Evolutionary conservation across 1,140 invertebrate genomes (phyloP).

Genomic region (Pogonognathellus flavescens): DNA sequence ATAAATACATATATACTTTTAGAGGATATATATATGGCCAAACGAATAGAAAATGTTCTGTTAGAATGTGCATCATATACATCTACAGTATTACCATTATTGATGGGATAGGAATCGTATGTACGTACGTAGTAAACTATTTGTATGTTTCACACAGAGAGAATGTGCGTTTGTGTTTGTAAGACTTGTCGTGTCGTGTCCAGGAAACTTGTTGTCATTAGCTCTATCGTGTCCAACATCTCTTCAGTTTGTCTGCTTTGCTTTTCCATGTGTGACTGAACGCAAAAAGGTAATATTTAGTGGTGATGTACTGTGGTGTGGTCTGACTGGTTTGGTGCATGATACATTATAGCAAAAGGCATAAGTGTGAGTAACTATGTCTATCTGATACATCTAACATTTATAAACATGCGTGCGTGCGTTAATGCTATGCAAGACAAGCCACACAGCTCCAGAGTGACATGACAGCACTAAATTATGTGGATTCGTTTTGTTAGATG

Average conservation of each 20-base stretch:
- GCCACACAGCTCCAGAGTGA: neutral
- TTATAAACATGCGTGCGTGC: constrained; percentile 9
- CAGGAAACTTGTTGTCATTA: constrained; percentile 49
- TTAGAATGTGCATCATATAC: neutral
- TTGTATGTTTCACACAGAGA: neutral
- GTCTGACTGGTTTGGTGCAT: neutral
- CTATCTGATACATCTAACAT: neutral
- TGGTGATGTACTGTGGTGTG: neutral
- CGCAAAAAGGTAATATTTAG: neutral
- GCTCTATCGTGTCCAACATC: constrained; percentile 42
- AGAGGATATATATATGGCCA: neutral
- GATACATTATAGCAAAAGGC: neutral
- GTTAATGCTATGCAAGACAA: constrained; percentile 12
- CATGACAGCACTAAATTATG: constrained; percentile 50
- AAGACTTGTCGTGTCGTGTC: constrained; percentile 32
- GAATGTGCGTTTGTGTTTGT: neutral
- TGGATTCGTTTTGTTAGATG: constrained; percentile 38
- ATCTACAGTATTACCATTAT: constrained; percentile 40
- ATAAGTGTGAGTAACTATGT: neutral
- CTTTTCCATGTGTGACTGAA: neutral
- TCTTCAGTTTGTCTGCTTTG: constrained; percentile 9
- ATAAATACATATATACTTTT: neutral
- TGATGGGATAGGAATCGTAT: neutral
- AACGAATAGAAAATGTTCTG: neutral
- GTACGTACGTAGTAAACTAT: neutral